phyloP scores from a whole-genome alignment of 2,797 vertebrate genomes.

The Mastacembelus armatus region DNA sequence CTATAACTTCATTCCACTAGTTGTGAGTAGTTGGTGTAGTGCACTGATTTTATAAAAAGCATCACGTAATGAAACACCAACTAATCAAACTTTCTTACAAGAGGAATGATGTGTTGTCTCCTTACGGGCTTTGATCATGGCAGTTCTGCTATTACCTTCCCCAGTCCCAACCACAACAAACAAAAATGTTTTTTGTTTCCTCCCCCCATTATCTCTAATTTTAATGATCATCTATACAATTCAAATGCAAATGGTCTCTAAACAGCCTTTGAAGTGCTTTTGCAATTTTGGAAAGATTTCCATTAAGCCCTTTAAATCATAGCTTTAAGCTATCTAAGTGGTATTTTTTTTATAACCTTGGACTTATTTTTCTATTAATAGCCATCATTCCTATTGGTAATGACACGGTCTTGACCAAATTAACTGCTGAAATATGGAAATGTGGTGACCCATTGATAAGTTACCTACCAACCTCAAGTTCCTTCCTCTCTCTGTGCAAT shows the following conservation, averaged over 20 bases:
- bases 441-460: not conserved
- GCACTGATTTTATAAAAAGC: constrained; percentile 5
- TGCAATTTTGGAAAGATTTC: constrained; percentile 22
- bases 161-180: not conserved
- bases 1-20: not conserved
- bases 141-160: constrained; percentile 4
- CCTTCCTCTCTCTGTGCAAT: not conserved
- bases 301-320: not conserved
- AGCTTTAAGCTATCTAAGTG: not conserved
- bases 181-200: not conserved
- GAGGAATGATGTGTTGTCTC: not conserved
- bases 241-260: constrained; percentile 12
- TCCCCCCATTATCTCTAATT: constrained; percentile 1
- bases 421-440: constrained; percentile 1
- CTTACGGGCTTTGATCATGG: not conserved
- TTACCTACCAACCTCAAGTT: not conserved
- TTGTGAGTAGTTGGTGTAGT: constrained; percentile 8
- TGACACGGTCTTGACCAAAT: not conserved
- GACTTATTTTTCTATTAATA: constrained; percentile 16
- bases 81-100: not conserved
- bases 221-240: not conserved
- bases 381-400: not conserved
- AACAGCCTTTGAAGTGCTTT: constrained; percentile 20
- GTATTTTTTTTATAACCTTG: not conserved
- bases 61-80: constrained; percentile 4